These are phyloP conservation scores for Eurytoma adleriae DNA, from an alignment of 2,888 invertebrate species.

Conservation along the genomic window DNA sequence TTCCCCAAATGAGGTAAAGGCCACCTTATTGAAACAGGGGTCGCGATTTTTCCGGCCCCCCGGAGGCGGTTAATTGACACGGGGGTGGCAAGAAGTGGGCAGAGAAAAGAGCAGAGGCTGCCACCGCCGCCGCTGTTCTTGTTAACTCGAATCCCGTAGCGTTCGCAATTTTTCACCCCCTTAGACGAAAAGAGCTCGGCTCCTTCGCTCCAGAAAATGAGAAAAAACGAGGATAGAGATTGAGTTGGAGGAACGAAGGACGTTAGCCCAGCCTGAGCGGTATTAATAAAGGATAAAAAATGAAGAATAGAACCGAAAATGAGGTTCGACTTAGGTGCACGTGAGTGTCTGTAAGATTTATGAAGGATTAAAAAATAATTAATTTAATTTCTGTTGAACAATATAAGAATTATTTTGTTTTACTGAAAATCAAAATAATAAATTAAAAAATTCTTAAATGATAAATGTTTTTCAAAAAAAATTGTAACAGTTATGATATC, in stretches of 20 bases:
- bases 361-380: no score
- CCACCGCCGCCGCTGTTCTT: slow-evolving; percentile 68
- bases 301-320: background rate
- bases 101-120: slow-evolving; percentile 62
- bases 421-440: background rate
- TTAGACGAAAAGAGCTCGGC: slow-evolving; percentile 61
- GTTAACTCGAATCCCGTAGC: slow-evolving; percentile 74
- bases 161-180: slow-evolving; percentile 75
- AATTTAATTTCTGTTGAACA: no score
- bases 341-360: no score
- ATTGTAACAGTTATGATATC: no score
- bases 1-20: slow-evolving; percentile 76
- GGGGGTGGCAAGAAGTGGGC: slow-evolving; percentile 64
- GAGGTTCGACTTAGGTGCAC: no score
- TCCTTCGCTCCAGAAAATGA: background rate
- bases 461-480: no score
- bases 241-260: background rate
- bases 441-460: no score
- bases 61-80: slow-evolving; percentile 75
- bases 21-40: slow-evolving; percentile 76
- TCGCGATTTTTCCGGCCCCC: slow-evolving; percentile 74
- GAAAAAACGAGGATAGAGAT: background rate
- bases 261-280: background rate
- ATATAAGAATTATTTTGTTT: no score
- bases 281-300: background rate